Percentiles rank a stretch among this genome's conserved stretches.
Evolutionary conservation across 2,888 invertebrate genomes (phyloP).

Genomic region (Clitarchus hookeri): DNA sequence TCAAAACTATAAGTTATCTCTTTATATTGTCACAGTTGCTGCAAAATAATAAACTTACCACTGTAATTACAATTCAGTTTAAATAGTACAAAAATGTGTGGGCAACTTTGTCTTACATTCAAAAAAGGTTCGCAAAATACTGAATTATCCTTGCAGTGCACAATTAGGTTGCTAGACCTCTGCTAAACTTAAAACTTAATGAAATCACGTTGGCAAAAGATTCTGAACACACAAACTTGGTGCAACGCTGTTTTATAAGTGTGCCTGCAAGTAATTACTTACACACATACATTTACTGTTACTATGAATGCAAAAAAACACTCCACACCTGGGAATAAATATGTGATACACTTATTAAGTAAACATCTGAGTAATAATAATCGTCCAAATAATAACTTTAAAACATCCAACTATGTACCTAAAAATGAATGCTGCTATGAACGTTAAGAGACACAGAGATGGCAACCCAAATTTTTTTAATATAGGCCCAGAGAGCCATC

Average conservation of each 20-base stretch:
- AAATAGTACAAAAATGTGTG: not conserved
- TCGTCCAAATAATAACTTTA: not conserved
- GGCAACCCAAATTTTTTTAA: not conserved
- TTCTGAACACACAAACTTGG: not conserved
- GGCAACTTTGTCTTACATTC: not conserved
- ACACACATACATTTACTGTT: not conserved
- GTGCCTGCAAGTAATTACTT: not conserved
- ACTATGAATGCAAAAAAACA: not conserved
- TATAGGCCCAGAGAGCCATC: not conserved
- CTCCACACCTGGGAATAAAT: slow-evolving; percentile 10
- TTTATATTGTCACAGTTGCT: not conserved
- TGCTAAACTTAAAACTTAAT: not conserved
- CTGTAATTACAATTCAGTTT: not conserved
- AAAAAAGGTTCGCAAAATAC: not conserved
- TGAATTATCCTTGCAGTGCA: not conserved
- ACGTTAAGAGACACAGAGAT: not conserved
- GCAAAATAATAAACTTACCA: not conserved
- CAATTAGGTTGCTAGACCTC: not conserved
- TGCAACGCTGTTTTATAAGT: not conserved
- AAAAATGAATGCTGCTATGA: slow-evolving; percentile 6
- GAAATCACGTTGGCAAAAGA: not conserved
- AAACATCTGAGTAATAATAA: slow-evolving; percentile 1
- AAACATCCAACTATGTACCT: slow-evolving; percentile 1
- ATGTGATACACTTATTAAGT: not conserved
- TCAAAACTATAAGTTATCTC: not conserved